Conservation (phyloP, 1,140 invertebrate species). For the Streblospio benedicti region DNA sequence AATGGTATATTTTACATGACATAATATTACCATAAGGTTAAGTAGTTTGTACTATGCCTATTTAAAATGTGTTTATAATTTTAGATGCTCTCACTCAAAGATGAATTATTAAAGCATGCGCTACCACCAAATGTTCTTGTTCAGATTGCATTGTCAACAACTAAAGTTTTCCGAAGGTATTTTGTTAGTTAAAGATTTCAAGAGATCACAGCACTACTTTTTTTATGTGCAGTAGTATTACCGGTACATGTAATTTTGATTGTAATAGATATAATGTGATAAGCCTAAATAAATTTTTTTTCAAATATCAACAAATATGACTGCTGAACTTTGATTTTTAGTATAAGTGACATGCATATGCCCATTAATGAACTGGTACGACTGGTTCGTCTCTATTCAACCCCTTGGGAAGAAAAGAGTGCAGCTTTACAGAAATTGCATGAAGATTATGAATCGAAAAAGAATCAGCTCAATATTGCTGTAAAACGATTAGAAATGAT, state of each 20-base stretch:
- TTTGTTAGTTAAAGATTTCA: no score
- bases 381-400: conserved; percentile 42
- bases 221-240: no score
- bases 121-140: conserved; percentile 40
- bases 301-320: conserved; percentile 6
- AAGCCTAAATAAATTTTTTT: neutral
- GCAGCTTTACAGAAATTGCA: conserved; percentile 44
- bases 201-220: neutral
- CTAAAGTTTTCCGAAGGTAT: conserved; percentile 44
- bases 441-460: conserved; percentile 44
- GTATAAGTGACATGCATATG: conserved; percentile 41
- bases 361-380: conserved; percentile 42
- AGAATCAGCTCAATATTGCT: conserved; percentile 43
- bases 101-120: conserved; percentile 40
- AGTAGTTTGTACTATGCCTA: neutral
- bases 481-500: conserved; percentile 41
- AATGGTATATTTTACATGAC: no score
- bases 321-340: conserved; percentile 12
- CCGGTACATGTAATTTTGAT: no score
- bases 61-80: neutral
- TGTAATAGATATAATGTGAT: neutral
- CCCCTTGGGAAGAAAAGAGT: conserved; percentile 46
- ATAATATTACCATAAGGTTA: no score
- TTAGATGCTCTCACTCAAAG: conserved; percentile 24
- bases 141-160: conserved; percentile 35